Evolutionary conservation across 2,888 invertebrate genomes (phyloP).

Genomic region (Acanthoscelides obtectus): DNA sequence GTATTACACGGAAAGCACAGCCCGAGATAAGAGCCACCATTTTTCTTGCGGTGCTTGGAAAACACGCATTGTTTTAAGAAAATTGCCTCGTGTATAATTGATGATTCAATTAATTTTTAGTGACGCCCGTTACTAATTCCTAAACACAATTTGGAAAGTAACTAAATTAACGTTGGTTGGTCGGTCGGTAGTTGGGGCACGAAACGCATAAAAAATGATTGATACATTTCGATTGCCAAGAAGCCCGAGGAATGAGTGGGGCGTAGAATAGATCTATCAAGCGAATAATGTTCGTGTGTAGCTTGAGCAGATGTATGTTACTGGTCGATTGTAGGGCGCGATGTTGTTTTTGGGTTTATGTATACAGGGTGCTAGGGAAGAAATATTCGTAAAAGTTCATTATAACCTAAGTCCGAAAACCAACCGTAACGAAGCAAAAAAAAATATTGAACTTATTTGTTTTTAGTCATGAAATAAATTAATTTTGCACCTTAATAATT

Average conservation of each 20-base stretch:
- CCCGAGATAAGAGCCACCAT: background rate
- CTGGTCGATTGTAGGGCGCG: background rate
- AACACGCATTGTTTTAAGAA: background rate
- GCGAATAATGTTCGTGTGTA: background rate
- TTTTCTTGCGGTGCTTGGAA: background rate
- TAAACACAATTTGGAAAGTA: constrained; percentile 3
- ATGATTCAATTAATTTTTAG: constrained; percentile 12
- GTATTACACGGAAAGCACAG: background rate
- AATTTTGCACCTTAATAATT: too few species aligned
- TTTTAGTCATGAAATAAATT: too few species aligned
- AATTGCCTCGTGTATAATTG: constrained; percentile 4
- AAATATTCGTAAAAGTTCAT: too few species aligned
- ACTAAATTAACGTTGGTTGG: background rate
- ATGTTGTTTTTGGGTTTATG: background rate
- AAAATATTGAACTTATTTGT: too few species aligned
- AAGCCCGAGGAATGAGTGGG: background rate
- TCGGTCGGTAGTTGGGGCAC: background rate
- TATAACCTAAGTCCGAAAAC: too few species aligned
- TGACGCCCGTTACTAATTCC: constrained; percentile 12
- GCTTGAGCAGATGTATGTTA: background rate
- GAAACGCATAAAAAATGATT: background rate
- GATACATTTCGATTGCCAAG: background rate
- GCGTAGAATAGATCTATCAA: background rate
- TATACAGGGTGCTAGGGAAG: too few species aligned
- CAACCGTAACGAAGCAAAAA: too few species aligned